A percentile compares a stretch with the other conserved stretches of the same genome.
Evolutionary conservation across 2,888 invertebrate species (phyloP).

Genomic region (Empis livida): DNA sequence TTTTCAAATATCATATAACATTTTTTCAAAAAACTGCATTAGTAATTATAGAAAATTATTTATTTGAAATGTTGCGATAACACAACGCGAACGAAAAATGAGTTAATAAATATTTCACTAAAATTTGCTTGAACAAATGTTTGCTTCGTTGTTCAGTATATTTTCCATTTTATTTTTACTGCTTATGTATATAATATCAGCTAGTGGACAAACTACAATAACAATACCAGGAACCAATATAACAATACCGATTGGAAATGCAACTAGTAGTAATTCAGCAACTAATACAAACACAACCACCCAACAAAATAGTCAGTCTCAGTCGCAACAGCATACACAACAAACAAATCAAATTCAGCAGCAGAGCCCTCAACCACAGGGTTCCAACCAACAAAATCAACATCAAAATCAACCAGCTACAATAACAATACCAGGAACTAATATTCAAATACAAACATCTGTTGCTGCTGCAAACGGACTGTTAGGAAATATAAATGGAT

Average conservation of each 20-base stretch:
- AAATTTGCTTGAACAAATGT: background rate
- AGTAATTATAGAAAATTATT: no score
- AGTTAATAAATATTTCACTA: no score
- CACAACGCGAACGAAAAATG: no score
- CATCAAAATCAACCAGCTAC: constrained; percentile 22
- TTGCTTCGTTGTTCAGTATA: constrained; percentile 10
- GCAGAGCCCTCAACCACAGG: constrained; percentile 20
- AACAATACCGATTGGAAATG: constrained; percentile 39
- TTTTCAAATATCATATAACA: no score
- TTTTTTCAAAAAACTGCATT: no score
- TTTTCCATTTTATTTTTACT: constrained; percentile 5
- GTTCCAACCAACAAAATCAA: constrained; percentile 6
- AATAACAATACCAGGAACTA: constrained; percentile 35
- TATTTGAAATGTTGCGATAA: no score
- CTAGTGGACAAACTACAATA: constrained; percentile 38
- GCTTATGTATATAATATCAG: constrained; percentile 4
- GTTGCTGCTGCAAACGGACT: constrained; percentile 33
- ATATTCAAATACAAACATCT: constrained; percentile 34
- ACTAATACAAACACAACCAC: constrained; percentile 8
- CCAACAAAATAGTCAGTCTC: constrained; percentile 16
- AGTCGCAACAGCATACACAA: constrained; percentile 26
- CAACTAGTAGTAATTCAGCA: constrained; percentile 15
- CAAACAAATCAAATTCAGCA: constrained; percentile 20
- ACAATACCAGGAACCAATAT: constrained; percentile 45
- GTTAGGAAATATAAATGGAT: constrained; percentile 25